Conservation (phyloP, 2,888 invertebrate species). For the Apodemia mormo region DNA sequence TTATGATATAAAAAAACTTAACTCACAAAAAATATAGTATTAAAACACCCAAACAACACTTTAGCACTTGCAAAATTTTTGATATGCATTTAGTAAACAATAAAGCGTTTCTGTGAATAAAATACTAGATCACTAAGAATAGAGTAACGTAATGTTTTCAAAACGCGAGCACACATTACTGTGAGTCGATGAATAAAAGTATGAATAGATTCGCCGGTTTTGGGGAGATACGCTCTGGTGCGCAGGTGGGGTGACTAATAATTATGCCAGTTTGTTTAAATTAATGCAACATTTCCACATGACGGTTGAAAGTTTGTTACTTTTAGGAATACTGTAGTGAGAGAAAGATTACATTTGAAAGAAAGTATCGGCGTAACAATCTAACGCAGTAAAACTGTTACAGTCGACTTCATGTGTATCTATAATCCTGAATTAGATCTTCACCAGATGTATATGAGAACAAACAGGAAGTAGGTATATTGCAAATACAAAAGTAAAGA, state of each 20-base stretch:
- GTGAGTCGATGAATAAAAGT: conserved; percentile 63
- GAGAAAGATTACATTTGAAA: background rate
- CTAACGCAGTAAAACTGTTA: background rate
- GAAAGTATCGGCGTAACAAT: background rate
- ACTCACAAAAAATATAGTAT: conserved; percentile 85
- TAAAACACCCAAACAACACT: conserved; percentile 84
- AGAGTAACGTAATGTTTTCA: conserved; percentile 39
- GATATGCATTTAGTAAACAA: conserved; percentile 53
- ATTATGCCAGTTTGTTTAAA: conserved; percentile 77
- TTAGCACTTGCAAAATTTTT: conserved; percentile 80
- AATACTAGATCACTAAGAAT: conserved; percentile 33
- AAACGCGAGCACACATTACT: conserved; percentile 46
- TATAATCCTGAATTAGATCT: background rate
- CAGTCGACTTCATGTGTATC: background rate
- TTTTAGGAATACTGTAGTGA: background rate
- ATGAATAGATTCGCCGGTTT: conserved; percentile 77
- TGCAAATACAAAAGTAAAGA: no score
- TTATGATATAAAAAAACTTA: conserved; percentile 3
- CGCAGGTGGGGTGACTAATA: conserved; percentile 80
- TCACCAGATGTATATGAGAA: no score
- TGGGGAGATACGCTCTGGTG: conserved; percentile 80
- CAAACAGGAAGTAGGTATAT: no score
- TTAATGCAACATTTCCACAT: conserved; percentile 51
- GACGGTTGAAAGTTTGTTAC: conserved; percentile 8
- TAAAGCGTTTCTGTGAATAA: conserved; percentile 24